phyloP scores from a whole-genome alignment of 2,113 vertebrate species.

The Progne subis region DNA sequence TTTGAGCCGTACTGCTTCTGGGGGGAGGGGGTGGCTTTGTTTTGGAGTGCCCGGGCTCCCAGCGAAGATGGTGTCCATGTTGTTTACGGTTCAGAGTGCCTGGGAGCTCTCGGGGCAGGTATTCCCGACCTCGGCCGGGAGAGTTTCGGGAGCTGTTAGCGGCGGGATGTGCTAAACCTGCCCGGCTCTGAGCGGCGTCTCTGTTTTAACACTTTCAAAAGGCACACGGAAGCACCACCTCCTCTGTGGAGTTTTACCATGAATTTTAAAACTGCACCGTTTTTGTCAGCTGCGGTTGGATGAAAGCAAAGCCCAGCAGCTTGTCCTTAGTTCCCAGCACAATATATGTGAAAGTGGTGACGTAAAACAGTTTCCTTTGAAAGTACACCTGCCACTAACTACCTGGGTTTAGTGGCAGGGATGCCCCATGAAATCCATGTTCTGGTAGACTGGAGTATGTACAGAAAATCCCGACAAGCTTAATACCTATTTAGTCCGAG shows the following conservation, averaged over 20 bases:
- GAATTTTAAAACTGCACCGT: not conserved
- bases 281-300: not conserved
- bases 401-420: not conserved
- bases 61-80: not conserved
- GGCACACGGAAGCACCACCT: not conserved
- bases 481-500: not conserved
- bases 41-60: not conserved
- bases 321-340: not conserved
- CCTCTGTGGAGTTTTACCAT: accelerated
- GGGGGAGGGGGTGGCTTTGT: not conserved
- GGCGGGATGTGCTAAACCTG: not conserved
- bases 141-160: not conserved
- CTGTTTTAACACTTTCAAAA: not conserved
- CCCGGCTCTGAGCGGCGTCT: not conserved
- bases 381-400: not conserved
- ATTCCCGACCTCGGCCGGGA: not conserved
- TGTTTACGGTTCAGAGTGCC: not conserved
- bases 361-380: not conserved
- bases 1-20: not conserved
- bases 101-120: not conserved
- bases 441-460: not conserved
- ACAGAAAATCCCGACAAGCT: not conserved
- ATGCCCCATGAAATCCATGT: not conserved
- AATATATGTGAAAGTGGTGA: not conserved
- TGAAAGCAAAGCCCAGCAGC: not conserved